Percentiles rank a stretch among this genome's conserved stretches.
Evolutionary conservation across 23 tunicate genomes (phyloP).

Genomic region (Styela clava): DNA sequence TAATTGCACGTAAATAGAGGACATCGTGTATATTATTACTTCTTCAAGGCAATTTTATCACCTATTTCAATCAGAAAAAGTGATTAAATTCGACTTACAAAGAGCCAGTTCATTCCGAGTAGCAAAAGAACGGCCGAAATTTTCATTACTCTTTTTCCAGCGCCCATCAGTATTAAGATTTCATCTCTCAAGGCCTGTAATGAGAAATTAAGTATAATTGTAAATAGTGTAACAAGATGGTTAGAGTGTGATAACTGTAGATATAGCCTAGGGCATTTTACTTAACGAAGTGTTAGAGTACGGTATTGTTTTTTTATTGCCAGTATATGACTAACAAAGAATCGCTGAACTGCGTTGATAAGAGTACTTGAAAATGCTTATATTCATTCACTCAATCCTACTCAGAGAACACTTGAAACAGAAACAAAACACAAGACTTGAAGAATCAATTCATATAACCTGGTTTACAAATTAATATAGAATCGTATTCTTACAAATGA

Average conservation of each 20-base stretch:
- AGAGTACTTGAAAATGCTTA: neutral
- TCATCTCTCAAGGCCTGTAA: slow-evolving; percentile 72
- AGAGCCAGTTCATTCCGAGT: slow-evolving; percentile 70
- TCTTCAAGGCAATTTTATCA: too few relatives aligned
- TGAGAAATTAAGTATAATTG: neutral
- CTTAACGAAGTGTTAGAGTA: too few relatives aligned
- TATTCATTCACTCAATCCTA: neutral
- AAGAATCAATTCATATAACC: too few relatives aligned
- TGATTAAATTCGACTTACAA: slow-evolving; percentile 68
- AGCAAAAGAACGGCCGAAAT: slow-evolving; percentile 65
- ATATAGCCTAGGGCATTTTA: neutral
- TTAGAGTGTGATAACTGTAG: neutral
- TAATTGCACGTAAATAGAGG: too few relatives aligned
- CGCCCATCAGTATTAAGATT: slow-evolving; percentile 68
- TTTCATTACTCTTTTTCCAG: slow-evolving; percentile 81
- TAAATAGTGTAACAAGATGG: too few relatives aligned
- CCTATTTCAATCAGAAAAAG: too few relatives aligned
- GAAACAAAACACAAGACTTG: neutral
- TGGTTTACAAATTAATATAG: too few relatives aligned
- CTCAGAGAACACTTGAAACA: neutral
- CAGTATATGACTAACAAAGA: too few relatives aligned
- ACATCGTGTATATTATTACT: too few relatives aligned
- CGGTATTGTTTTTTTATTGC: too few relatives aligned
- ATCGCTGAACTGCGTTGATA: neutral
- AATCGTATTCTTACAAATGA: too few relatives aligned